Percentiles rank a stretch among this genome's conserved stretches.
Evolutionary conservation across 1,140 invertebrate species (phyloP).

Genomic region (Ceratina japonica): DNA sequence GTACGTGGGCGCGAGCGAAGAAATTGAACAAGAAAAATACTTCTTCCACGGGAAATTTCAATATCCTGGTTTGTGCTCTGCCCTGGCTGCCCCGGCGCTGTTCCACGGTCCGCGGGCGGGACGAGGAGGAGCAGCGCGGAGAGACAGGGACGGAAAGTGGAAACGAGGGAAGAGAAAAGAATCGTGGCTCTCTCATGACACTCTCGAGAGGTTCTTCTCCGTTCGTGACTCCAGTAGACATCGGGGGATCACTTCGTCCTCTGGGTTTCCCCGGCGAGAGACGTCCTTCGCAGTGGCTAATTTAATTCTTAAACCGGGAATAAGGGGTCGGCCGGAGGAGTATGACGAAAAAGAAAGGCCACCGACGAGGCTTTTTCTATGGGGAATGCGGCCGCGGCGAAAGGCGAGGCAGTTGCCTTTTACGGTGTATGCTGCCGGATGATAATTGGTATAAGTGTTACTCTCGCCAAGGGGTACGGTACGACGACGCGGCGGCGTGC

Average conservation of each 20-base stretch:
- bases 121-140: neutral
- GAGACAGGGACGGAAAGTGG: neutral
- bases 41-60: conserved; percentile 65
- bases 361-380: neutral
- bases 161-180: conserved; percentile 10
- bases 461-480: neutral
- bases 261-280: conserved; percentile 33
- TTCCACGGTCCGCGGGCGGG: conserved; percentile 35
- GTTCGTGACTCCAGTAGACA: conserved; percentile 64
- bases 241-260: conserved; percentile 63
- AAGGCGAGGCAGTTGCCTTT: conserved; percentile 3
- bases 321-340: conserved; percentile 33
- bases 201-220: conserved; percentile 61
- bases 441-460: conserved; percentile 47
- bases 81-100: conserved; percentile 23
- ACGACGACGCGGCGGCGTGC: neutral
- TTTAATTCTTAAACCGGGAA: conserved; percentile 63
- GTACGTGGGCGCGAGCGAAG: conserved; percentile 20
- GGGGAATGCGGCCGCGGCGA: neutral
- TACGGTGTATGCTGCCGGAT: conserved; percentile 15
- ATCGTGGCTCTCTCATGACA: conserved; percentile 53
- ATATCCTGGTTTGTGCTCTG: conserved; percentile 62
- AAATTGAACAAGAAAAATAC: conserved; percentile 64
- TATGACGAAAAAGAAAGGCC: conserved; percentile 44
- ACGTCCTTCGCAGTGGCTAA: conserved; percentile 46